Base-by-base conservation (phyloP, 2,797 vertebrate species). In the Carapus acus region DNA sequence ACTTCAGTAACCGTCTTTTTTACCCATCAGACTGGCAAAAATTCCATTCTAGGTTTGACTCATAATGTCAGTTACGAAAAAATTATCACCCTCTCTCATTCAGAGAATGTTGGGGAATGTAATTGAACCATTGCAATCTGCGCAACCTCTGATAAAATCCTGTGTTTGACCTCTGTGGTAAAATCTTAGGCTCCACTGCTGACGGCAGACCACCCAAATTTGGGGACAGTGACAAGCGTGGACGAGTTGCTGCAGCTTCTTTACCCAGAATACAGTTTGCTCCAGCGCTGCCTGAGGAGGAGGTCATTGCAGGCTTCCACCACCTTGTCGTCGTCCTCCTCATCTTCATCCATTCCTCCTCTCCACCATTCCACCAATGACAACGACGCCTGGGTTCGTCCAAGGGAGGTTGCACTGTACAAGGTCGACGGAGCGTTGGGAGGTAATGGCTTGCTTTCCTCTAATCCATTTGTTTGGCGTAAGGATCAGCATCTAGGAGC, bases 271-370 rank as follows among this genome's bases (percentile, higher is more conserved):
- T 86, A 87, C 69, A 74, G 68, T 41, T 46, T 86, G 60, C 79
- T 88, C 18, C 87, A 88, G 58, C 83, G 83, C 41, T 89, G 88
- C 65, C 58, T 87, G 68, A 81, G 65, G 58, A 87, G 42, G 77
- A 86, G 62, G 31, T 55, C 74, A 0, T 71, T 61, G 76, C 59
- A 40, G 1, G 8, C 37, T 21, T 40, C 67, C 5, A 54, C 66
- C 1, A 58, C 70, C 7, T 66, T 72, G 3, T 67, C 66, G 4
- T 27, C 24, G 5, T 27, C 24, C 7, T 40, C 76, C 31, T 3
- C 54, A 43, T 75, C 80, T 8, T 72, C 77, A 0, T 44, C 43
- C 3, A 69, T 54, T 42, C 75, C 79, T n/a, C 43, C 43, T 0
- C 39, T 36, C 47, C 60, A 65, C 36, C 16, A 17, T 13, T 18